Conservation (phyloP, 2,797 vertebrate species). For the Tapera naevia region DNA sequence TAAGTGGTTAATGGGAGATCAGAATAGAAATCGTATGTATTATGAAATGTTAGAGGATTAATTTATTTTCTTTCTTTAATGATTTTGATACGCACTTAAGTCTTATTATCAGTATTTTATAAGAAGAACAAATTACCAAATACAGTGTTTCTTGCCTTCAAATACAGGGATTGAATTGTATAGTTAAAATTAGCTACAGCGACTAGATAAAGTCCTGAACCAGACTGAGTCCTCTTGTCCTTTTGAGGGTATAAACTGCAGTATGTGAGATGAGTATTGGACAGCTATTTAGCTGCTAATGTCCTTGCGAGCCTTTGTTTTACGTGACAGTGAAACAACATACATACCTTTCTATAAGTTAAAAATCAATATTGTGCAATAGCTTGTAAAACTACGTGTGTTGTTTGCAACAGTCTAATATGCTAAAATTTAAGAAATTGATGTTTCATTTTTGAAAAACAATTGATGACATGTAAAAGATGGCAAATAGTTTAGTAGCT, state of each 20-base stretch:
- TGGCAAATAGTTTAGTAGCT: fast-evolving
- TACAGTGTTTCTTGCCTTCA: not conserved
- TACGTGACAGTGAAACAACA: not conserved
- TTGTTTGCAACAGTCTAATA: not conserved
- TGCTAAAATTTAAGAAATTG: not conserved
- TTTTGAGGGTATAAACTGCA: not conserved
- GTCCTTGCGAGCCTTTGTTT: not conserved
- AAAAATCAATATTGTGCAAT: not conserved
- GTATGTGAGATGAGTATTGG: not conserved
- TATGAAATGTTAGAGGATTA: not conserved
- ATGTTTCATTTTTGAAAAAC: not conserved
- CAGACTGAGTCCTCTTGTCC: not conserved
- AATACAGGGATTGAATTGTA: not conserved
- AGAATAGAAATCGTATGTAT: not conserved
- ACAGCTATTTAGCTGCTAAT: not conserved
- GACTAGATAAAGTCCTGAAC: not conserved
- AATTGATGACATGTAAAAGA: not conserved
- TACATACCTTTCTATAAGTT: not conserved
- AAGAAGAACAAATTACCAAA: not conserved
- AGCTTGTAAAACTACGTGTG: not conserved
- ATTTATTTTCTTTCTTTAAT: not conserved
- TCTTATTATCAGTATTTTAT: not conserved
- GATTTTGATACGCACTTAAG: not conserved
- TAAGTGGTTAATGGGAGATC: not conserved
- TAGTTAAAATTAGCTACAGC: not conserved